Base-by-base conservation (phyloP, 2,113 vertebrate genomes). In the Xenotilapia leptura region DNA sequence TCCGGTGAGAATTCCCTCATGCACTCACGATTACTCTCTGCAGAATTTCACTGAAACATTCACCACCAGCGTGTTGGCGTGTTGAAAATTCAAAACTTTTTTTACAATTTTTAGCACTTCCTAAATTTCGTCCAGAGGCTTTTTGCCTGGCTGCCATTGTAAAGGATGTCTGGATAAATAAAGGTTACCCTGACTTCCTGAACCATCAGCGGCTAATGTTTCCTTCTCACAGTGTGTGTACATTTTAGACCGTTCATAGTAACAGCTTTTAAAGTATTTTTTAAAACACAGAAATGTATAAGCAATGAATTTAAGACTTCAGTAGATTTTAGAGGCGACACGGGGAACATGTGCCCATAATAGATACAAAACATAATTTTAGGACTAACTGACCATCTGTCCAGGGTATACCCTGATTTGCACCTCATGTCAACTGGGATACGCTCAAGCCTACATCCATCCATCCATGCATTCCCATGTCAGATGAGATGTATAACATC, bases 1-100 rank as follows among this genome's bases (percentile, higher is more conserved):
- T 98, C 94, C 95, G 97, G 97, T 98, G 40, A 89, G 77, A 36
- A 21, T 54, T 79, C 14, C 40, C 40, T 28, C 21, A 26, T 26
- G 13, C 1, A 26, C 12, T 15, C 65, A 73, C 8, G 1, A 5
- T 58, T 14, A 31, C 55, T 9, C 23, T 58, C 26, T 0, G 55
- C 26, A 28, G 13, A 65, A 65, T 38, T 38, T 65, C 33, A 62
- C 33, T 13, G 19, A 23, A 70, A 70, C 65, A 21, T 70, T 42
- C 65, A 9, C 38, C 65, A 42, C 38, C 38, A 21, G 60, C 33
- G 2, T 38, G 17, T 36, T 36, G 60, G 2, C 2, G 15, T 36
- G 33, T 65, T n/a, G 31, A 36, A n/a, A 12, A 60, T 33, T 60
- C 56, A 4, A 2, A 60, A 65, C 4, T 3, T 65, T 62, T 60